These are phyloP conservation scores for Resseliella maxima DNA, from an alignment of 2,888 invertebrate species.

Conservation along the genomic window DNA sequence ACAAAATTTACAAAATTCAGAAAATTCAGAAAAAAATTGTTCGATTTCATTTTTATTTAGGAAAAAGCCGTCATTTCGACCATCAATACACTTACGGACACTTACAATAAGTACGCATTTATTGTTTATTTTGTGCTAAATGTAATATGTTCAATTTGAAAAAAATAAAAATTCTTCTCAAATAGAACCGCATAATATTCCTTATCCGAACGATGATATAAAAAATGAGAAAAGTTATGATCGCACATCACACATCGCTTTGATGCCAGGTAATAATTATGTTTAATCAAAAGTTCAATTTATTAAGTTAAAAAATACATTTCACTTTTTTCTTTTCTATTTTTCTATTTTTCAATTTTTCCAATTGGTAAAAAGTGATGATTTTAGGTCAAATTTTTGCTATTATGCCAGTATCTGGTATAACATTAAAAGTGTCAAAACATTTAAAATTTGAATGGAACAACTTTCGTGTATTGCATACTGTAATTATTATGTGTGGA, in stretches of 20 bases:
- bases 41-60: too few relatives aligned
- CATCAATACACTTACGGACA: not conserved
- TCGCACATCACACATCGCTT: not conserved
- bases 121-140: too few relatives aligned
- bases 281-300: too few relatives aligned
- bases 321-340: not conserved
- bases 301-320: not conserved
- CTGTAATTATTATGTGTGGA: not conserved
- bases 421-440: not conserved
- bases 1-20: too few relatives aligned
- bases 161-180: too few relatives aligned
- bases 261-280: not conserved
- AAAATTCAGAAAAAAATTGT: too few relatives aligned
- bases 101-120: not conserved
- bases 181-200: not conserved
- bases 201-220: not conserved
- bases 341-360: not conserved
- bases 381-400: conserved; percentile 55
- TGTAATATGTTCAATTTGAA: too few relatives aligned
- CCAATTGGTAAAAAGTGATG: conserved; percentile 5
- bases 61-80: not conserved
- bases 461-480: conserved; percentile 13
- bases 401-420: conserved; percentile 54
- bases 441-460: conserved; percentile 56
- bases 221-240: not conserved